Conservation (phyloP, 1,140 invertebrate genomes). For the Pissodes strobi region DNA sequence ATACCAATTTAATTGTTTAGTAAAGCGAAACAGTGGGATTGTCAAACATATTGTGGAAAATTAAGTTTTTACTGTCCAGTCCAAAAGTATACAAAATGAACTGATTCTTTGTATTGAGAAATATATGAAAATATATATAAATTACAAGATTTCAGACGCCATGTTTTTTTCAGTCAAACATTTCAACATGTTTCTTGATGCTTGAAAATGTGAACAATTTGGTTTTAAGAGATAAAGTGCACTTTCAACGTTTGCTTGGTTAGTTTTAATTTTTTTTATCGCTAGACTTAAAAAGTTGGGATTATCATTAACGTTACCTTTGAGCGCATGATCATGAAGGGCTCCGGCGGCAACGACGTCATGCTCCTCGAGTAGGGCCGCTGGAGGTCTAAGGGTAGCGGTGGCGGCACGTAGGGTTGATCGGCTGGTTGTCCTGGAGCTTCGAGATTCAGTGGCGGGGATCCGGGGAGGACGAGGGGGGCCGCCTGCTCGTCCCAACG, state of each 20-base stretch:
- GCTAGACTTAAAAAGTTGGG: background rate
- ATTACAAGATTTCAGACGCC: background rate
- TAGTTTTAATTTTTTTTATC: background rate
- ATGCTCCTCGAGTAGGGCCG: slow-evolving; percentile 80
- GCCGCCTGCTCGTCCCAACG: slow-evolving; percentile 62
- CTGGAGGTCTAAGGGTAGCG: slow-evolving; percentile 66
- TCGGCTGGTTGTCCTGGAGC: no score
- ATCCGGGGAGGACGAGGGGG: slow-evolving; percentile 40
- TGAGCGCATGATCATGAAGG: slow-evolving; percentile 92
- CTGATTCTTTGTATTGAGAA: no score
- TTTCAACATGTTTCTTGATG: background rate
- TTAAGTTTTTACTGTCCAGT: no score
- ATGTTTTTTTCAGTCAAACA: background rate
- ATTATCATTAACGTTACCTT: slow-evolving; percentile 57
- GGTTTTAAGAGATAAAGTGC: no score
- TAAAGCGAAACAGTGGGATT: no score
- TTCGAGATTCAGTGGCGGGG: slow-evolving; percentile 50
- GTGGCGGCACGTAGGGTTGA: slow-evolving; percentile 60
- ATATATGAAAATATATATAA: no score
- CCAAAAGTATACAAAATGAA: no score
- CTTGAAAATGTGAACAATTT: background rate
- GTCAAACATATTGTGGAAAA: no score
- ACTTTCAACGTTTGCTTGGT: background rate
- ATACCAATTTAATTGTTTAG: no score
- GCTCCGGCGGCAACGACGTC: slow-evolving; percentile 88